A percentile compares a stretch with the other conserved stretches of the same genome.
phyloP scores from a whole-genome alignment of 37 sponge, comb jelly and placozoan genomes.

The Mnemiopsis leidyi region DNA sequence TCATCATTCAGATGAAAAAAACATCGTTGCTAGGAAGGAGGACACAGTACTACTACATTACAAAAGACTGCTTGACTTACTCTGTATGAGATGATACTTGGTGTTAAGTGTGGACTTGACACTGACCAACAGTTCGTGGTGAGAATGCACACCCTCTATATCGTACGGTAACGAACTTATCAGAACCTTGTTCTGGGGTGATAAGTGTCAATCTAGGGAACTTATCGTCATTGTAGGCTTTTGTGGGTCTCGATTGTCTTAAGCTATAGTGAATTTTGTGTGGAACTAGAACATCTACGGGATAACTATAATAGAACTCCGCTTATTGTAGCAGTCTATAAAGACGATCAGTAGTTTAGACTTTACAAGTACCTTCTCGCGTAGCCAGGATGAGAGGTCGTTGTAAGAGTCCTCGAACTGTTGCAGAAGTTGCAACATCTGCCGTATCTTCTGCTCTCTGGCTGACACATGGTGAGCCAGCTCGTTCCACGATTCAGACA shows the following conservation, averaged over 20 bases:
- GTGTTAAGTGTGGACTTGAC: conserved; percentile 4
- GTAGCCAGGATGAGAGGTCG: conserved; percentile 24
- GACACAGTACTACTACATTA: too few relatives aligned
- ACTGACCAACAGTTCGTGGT: conserved; percentile 24
- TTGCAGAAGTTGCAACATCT: conserved; percentile 51
- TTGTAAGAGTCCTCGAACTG: conserved; percentile 63
- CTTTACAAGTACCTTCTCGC: conserved; percentile 50
- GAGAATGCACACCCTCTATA: conserved; percentile 23
- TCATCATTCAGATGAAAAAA: too few relatives aligned
- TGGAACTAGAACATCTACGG: too few relatives aligned
- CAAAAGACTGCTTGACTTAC: too few relatives aligned
- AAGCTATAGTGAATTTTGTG: too few relatives aligned
- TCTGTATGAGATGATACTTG: conserved; percentile 47
- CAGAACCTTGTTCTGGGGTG: neutral
- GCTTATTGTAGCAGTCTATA: too few relatives aligned
- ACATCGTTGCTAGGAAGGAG: too few relatives aligned
- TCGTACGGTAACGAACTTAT: neutral
- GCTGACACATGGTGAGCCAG: neutral
- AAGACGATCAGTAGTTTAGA: too few relatives aligned
- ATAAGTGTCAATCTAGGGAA: too few relatives aligned
- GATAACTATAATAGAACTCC: too few relatives aligned
- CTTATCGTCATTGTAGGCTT: too few relatives aligned
- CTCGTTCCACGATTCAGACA: conserved; percentile 54
- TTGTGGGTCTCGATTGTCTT: too few relatives aligned
- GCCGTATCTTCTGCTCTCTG: conserved; percentile 34